Base-by-base conservation (phyloP, 2,888 invertebrate species). In the Epistrophe eligans region DNA sequence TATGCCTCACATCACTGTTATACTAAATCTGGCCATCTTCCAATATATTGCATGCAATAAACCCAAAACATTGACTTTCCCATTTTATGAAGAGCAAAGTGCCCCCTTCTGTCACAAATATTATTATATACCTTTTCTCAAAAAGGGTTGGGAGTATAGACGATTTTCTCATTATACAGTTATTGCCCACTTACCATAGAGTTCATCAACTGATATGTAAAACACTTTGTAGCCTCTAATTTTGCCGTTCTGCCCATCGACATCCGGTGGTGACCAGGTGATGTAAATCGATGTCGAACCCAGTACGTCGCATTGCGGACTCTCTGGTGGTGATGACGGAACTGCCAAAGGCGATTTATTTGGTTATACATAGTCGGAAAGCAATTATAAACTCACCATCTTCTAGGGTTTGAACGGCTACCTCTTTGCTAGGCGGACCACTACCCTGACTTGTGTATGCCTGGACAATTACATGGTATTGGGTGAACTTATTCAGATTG, bases 401-500 rank as follows among this genome's bases (percentile, higher is more conserved):
- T 94, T 97, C 97, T 93, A 96, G 94, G 74, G 97, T 97, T 90
- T 96, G 95, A 7, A 96, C 95, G 66, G 96, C 95, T 62, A 97
- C 95, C 48, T 97, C 96, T 79, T 96, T 96, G 52, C 97, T 97
- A 13, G 96, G 95, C 2, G 97, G 97, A 0, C 97, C 97, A 60
- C 97, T 96, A 32, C 97, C 97, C 90, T 97, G 94, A 90, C 96
- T 97, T 89, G 97, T 97, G 91, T 97, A 97, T 32, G 97, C 97
- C 93, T 97, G 97, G 3, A 97, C 97, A 58, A 97, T 96, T 38
- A 97, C 95, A 89, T 96, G 96, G 91, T 97, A 97, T 8, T 95
- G 95, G 1, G 97, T 96, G 91, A 95, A 97, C 92, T 97, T 97
- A 90, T 95, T 95, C 45, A 97, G 94, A 45, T 96, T 96, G 70